Percentiles rank a stretch among this genome's conserved stretches.
Conservation (phyloP, 2,113 vertebrate genomes). For the Hydropotes inermis region DNA sequence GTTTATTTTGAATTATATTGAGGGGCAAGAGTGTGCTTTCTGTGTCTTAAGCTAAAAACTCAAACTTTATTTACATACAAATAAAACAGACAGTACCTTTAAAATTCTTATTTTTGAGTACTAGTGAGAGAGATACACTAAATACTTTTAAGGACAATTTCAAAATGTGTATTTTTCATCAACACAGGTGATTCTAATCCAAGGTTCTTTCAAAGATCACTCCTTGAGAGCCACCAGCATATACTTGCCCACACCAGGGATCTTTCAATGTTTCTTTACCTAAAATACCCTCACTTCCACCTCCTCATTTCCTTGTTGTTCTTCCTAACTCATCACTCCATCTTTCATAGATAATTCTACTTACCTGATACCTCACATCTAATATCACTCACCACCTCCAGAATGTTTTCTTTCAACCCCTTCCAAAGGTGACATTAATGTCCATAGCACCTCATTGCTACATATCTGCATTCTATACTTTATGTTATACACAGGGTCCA, state of each 20-base stretch:
- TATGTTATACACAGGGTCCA: neutral
- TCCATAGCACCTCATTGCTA: neutral
- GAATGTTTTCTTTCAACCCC: neutral
- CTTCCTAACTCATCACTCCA: neutral
- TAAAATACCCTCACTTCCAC: neutral
- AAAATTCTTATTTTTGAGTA: neutral
- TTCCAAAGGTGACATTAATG: neutral
- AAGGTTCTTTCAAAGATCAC: neutral
- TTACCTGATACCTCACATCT: neutral
- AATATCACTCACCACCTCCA: neutral
- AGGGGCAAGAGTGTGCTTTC: neutral
- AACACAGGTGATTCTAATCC: neutral
- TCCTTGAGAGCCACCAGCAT: neutral
- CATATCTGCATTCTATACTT: neutral
- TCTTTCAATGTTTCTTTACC: neutral
- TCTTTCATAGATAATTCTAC: neutral
- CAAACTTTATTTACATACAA: neutral
- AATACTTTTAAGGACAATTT: neutral
- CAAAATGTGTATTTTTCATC: neutral
- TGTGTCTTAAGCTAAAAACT: neutral
- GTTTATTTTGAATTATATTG: neutral
- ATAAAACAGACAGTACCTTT: neutral
- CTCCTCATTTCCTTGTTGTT: neutral
- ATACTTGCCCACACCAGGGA: accelerated
- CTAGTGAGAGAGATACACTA: neutral